Evolutionary conservation across 2,888 invertebrate species (phyloP), one percentile per base, ranked within the genome.

Genomic region (Amphipoea oculea): DNA sequence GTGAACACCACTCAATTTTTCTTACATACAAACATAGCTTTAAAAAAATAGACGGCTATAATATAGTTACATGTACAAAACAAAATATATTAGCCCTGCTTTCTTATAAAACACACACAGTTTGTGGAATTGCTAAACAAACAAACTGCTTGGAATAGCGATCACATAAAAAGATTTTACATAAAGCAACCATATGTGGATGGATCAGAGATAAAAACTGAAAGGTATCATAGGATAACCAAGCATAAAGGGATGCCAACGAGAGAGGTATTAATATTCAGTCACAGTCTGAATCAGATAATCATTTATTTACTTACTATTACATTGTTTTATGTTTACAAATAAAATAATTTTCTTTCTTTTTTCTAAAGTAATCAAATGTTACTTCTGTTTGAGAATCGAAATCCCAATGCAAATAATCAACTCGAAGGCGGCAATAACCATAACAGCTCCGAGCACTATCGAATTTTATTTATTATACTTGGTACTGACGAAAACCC

Each of bases 211-310:
- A 73, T 68, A 68, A 42, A 76, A 77, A 48, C 29, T 67, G 62
- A 63, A 81, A 63, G 62, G 11, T 12, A 42, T 14, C 23, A 36
- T 42, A 54, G 2, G 20, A 57, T 45, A 71, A n/a, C 2, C 23
- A 67, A 62, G 60, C 45, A 78, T 60, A 67, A 78, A 78, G 20
- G 51, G 29, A 23, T 60, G 23, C 42, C 29, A 63, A 48, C 17
- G 45, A 6, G 4, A 42, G 23, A 74, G n/a, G 6, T 76, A 14
- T 75, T 23, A 36, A 81, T 36, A 69, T 65, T 29, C n/a, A 51
- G 69, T 36, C 48, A 72, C 54, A 78, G 5, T 42, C 71, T 79
- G 62, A 79, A 78, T 79, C 78, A 63, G 78, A 79, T 78, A 57
- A 78, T 65, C 11, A 63, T 63, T 78, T 68, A 69, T 0, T 12